Base-by-base conservation (phyloP, 1,140 invertebrate species). In the Ips typographus region DNA sequence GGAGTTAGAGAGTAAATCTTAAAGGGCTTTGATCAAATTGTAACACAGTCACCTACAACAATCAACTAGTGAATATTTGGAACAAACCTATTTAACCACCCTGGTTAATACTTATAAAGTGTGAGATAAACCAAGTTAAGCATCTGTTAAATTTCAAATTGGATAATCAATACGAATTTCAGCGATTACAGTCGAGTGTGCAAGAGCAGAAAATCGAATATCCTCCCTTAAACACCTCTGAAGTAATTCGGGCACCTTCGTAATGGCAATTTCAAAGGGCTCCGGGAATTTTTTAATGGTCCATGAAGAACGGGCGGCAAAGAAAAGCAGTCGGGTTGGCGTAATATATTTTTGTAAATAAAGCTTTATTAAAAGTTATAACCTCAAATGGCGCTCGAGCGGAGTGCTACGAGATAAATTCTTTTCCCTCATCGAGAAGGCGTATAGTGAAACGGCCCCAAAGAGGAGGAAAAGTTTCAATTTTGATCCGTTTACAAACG, bases 291-390 rank as follows among this genome's bases (percentile, higher is more conserved):
- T 65, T 66, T 66, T 66, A 66, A 66, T 66, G 64, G 64, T 40
- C 64, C 64, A 57, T 66, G 64, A 66, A 66, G 64, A 66, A 58
- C 49, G 42, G 5, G 37, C 64, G 55, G 6, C 43, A 66, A 66
- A 58, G 64, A 8, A 66, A 58, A 66, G 8, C 64, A 66, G 64
- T 66, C 64, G 42, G 41, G 64, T 41, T 55, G 53, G 53, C 57
- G 64, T 66, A 66, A 66, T 66, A 66, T 58, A 66, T 66, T 66
- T 66, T 66, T 66, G 53, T 66, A 66, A 66, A 66, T 66, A 66
- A 57, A 55, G 64, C 55, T 58, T 66, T 66, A 66, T 57, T 63
- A 63, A 66, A 57, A 58, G 64, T 47, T 58, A 57, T 58, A 58
- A 58, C 55, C 53, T 66, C 43, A 52, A 63, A 6, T 63, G 37